Evolutionary conservation across 2,888 invertebrate genomes (phyloP).

Genomic region (Cremastobaeus sp.): DNA sequence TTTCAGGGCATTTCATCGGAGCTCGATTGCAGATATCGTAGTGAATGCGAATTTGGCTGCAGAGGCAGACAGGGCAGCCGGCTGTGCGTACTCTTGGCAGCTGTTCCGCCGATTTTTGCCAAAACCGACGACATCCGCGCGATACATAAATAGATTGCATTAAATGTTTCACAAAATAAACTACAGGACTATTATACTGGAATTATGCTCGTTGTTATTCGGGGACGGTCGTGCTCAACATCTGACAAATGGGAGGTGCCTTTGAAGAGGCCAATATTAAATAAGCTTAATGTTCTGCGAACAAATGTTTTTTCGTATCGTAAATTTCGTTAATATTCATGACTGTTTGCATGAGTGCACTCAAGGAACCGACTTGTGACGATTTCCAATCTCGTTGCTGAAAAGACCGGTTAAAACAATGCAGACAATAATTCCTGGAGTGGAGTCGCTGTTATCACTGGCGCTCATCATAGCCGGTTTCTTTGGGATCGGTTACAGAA

Average conservation of each 20-base stretch:
- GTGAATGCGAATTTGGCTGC: constrained; percentile 18
- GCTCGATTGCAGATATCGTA: no score
- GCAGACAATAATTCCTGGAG: constrained; percentile 33
- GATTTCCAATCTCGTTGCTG: constrained; percentile 25
- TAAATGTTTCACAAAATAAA: constrained; percentile 44
- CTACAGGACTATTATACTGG: constrained; percentile 28
- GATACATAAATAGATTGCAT: constrained; percentile 53
- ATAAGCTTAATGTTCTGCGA: constrained; percentile 42
- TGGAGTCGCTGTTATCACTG: constrained; percentile 37
- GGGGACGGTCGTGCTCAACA: constrained; percentile 39
- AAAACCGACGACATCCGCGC: constrained; percentile 51
- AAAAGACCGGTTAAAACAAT: constrained; percentile 23
- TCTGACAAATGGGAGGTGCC: constrained; percentile 51
- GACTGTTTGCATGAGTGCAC: constrained; percentile 34
- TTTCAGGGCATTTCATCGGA: no score
- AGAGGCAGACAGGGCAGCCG: constrained; percentile 46
- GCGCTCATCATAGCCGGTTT: constrained; percentile 31
- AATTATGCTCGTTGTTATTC: constrained; percentile 52
- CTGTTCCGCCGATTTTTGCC: constrained; percentile 60
- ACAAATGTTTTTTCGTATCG: constrained; percentile 55
- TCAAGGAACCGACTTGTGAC: constrained; percentile 5
- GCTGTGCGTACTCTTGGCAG: constrained; percentile 51
- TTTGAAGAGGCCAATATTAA: constrained; percentile 33
- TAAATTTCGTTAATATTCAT: constrained; percentile 54
- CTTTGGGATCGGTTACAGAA: constrained; percentile 20